Percentiles rank a stretch among this genome's conserved stretches.
These are phyloP conservation scores for Stegodyphus mimosarum DNA, from an alignment of 1,140 invertebrate species.

Conservation along the genomic window DNA sequence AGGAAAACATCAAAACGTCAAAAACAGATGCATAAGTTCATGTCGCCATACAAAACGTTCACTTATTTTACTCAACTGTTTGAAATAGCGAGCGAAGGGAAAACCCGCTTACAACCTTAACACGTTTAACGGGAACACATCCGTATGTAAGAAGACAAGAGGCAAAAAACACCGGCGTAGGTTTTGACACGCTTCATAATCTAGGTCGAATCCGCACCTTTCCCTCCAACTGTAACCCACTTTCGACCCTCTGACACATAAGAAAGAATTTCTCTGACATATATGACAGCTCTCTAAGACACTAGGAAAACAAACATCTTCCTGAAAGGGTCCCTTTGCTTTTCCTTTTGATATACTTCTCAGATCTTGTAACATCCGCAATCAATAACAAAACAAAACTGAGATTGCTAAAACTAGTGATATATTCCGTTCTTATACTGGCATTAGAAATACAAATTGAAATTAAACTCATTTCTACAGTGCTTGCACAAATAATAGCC, in stretches of 20 bases:
- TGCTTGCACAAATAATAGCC: too few species aligned
- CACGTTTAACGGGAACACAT: conserved; percentile 46
- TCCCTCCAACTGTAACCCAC: conserved; percentile 50
- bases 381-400: too few species aligned
- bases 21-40: conserved; percentile 28
- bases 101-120: conserved; percentile 46
- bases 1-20: conserved; percentile 12
- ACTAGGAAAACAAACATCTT: too few species aligned
- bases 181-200: conserved; percentile 58
- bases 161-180: conserved; percentile 44
- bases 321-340: too few species aligned
- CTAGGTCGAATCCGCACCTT: conserved; percentile 45
- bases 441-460: too few species aligned
- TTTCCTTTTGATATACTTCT: too few species aligned
- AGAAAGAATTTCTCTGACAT: not conserved
- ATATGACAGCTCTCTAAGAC: too few species aligned
- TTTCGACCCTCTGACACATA: conserved; percentile 44
- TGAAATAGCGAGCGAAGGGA: conserved; percentile 33
- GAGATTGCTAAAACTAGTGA: too few species aligned
- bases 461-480: too few species aligned
- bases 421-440: too few species aligned
- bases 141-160: conserved; percentile 49
- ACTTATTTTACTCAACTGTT: conserved; percentile 19
- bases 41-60: conserved; percentile 31
- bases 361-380: too few species aligned